Evolutionary conservation across 2,888 invertebrate genomes (phyloP), one percentile per base, ranked within the genome.

Genomic region (Emesis russula): DNA sequence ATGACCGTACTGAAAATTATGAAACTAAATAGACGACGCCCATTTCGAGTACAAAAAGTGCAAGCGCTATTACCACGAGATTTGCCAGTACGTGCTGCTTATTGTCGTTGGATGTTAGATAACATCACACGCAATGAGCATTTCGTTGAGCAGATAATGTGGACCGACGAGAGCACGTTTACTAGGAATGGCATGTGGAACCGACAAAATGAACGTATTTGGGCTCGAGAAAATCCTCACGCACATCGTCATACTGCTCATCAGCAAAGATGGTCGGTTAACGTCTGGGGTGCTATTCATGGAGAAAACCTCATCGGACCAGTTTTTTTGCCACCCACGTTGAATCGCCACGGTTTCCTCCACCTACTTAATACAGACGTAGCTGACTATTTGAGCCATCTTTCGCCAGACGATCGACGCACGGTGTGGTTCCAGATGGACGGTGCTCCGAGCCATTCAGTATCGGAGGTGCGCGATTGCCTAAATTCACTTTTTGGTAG

Each of bases 381-480:
- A 36, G 36, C 36, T 2, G 36, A 36, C 2, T 36, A 36, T 36
- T 36, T 36, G 36, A 36, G 36, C 36, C 36, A 36, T 36, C 36
- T 36, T 36, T 36, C 36, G 36, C 36, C 36, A 36, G 36, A 36
- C 2, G 36, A 36, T 36, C 13, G 13, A n/a, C 15, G 58, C 15
- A 18, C 13, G 58, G 13, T 7, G 58, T 75, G 75, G 53, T 75
- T 48, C 53, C 75, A 75, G 48, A 48, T 75, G 41, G 48, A 75
- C 75, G 75, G 75, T 48, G 75, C 48, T 36, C 75, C 75, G 3
- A 15, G 48, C 15, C 75, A 75, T 75, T 75, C 53, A 48, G 75
- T 75, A 48, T 15, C 48, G 75, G 33, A n/a, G 38, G 38, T 41
- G n/a, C 7, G 33, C n/a, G 73, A 73, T 33, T 73, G 73, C 38